Base-by-base conservation (phyloP, 2,888 invertebrate species). In the Fabriciana adippe region DNA sequence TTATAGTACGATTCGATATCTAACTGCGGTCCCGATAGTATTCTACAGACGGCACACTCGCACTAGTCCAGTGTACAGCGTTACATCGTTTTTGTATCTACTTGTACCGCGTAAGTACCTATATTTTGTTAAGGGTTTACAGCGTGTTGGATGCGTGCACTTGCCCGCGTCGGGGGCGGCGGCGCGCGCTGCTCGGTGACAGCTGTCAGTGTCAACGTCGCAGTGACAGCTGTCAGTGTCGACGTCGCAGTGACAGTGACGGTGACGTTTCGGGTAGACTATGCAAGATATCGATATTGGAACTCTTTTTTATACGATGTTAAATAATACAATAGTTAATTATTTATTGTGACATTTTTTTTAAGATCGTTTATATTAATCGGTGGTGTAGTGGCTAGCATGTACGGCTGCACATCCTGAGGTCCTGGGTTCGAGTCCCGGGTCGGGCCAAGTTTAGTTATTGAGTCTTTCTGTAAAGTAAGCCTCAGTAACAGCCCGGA, bases 61-160 rank as follows among this genome's bases (percentile, higher is more conserved):
- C 72, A 78, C 83, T 83, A 81, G 84, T 84, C 79, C 72, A 81
- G 77, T 89, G 89, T 90, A 90, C 89, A 88, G 87, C 87, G 89
- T 88, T 88, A 83, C 77, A 41, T 41, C 35, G 86, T 88, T 87
- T 26, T 88, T 88, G 83, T 88, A 88, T 84, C 81, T 88, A 86
- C 88, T 86, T 84, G 83, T 60, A 80, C 77, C 80, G 78, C 79
- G 79, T 77, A 80, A 76, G 81, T 89, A 87, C 86, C 81, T 87
- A 86, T 90, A 88, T 88, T 89, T 89, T 89, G 87, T 90, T 89
- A 87, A 81, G 83, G 82, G 80, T 86, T 83, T 85, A 85, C 83
- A 82, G 61, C 45, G 60, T 60, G 60, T 59, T 51, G 66, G 59
- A 60, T 55, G 61, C 50, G 60, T 56, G 61, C 60, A 55, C 45